A percentile compares a stretch with the other conserved stretches of the same genome.
These are phyloP conservation scores for Sceliomorpha sp. DNA, from an alignment of 2,888 invertebrate genomes.

Conservation along the genomic window DNA sequence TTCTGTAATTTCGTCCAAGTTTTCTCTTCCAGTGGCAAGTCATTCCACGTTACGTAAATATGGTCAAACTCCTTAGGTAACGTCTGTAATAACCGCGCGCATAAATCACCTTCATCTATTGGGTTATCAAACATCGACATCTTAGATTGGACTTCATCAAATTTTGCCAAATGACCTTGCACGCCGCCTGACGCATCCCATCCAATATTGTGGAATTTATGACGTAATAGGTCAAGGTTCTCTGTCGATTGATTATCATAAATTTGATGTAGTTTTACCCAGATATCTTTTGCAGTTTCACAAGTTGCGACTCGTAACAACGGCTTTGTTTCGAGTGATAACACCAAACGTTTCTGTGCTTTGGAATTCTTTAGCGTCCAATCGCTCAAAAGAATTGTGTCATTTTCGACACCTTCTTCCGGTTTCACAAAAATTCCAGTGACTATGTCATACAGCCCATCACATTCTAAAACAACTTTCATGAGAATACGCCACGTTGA, in stretches of 20 bases:
- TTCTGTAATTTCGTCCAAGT: conserved; percentile 10
- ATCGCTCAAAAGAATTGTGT: neutral
- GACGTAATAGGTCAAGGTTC: conserved; percentile 9
- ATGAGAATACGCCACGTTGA: conserved; percentile 8
- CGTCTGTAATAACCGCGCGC: conserved; percentile 8
- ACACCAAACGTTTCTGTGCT: conserved; percentile 14
- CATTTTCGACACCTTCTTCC: conserved; percentile 8
- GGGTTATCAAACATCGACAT: conserved; percentile 3
- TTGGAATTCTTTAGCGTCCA: conserved; percentile 3
- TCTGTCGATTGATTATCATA: conserved; percentile 3
- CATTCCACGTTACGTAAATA: conserved; percentile 19
- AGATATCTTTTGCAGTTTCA: conserved; percentile 10
- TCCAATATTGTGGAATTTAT: conserved; percentile 14
- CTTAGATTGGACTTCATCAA: conserved; percentile 14
- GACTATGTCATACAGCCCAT: conserved; percentile 1
- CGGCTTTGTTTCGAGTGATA: conserved; percentile 21
- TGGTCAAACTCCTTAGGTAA: conserved; percentile 20
- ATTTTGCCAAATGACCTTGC: conserved; percentile 12
- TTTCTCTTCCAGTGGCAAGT: conserved; percentile 6
- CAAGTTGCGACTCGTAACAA: conserved; percentile 5
- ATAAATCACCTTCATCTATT: conserved; percentile 5
- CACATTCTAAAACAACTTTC: conserved; percentile 12
- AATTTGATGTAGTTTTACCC: conserved; percentile 3
- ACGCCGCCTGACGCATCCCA: conserved; percentile 12
- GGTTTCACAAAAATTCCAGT: conserved; percentile 3